phyloP scores from a whole-genome alignment of 2,797 vertebrate genomes.

The Peromyscus melanophrys region DNA sequence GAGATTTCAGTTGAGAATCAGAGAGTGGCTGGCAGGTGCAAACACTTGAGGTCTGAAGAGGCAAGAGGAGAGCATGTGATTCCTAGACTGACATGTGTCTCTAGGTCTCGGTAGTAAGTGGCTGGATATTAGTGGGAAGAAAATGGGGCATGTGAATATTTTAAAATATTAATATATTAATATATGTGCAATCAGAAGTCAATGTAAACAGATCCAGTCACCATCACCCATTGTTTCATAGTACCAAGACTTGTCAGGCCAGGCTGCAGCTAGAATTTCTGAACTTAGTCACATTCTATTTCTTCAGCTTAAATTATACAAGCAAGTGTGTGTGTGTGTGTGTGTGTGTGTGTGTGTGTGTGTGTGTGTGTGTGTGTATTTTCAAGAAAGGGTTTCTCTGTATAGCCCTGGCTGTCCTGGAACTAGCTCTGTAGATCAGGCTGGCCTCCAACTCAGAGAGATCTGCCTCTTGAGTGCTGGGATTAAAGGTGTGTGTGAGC shows the following conservation, averaged over 20 bases:
- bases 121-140: conserved; percentile 46
- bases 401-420: background rate
- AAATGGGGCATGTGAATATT: background rate
- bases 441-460: background rate
- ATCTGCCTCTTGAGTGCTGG: no score
- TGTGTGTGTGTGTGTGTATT: background rate
- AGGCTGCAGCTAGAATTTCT: background rate
- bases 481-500: no score
- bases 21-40: background rate
- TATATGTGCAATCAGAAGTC: background rate
- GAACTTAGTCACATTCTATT: background rate
- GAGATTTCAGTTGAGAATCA: background rate
- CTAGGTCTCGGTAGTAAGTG: background rate
- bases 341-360: background rate
- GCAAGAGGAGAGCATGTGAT: background rate
- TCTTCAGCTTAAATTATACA: conserved; percentile 32
- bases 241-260: background rate
- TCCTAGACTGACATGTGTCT: conserved; percentile 9
- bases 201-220: background rate
- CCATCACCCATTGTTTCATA: background rate
- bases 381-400: background rate
- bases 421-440: background rate
- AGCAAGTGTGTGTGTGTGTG: background rate
- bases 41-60: background rate
- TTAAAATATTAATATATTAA: conserved; percentile 48